These are phyloP conservation scores for Azemiops feae DNA, from an alignment of 2,113 vertebrate genomes.

Conservation along the genomic window DNA sequence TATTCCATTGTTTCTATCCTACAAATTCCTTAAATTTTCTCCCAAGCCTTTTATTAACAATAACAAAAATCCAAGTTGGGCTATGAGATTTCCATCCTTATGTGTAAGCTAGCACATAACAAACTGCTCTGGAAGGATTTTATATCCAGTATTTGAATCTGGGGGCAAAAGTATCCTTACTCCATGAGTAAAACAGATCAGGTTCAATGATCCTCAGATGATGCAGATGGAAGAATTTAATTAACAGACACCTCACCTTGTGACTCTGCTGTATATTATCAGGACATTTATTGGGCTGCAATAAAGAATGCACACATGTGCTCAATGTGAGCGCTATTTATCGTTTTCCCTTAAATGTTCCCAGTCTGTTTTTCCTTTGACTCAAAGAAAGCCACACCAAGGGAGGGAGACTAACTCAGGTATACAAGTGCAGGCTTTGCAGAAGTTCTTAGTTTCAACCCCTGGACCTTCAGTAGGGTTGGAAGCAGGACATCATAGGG, in stretches of 20 bases:
- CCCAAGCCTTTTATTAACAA: neutral
- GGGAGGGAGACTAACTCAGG: neutral
- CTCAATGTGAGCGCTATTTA: conserved; percentile 1
- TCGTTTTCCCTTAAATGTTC: neutral
- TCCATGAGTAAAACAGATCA: neutral
- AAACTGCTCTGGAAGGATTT: neutral
- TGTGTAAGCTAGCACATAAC: neutral
- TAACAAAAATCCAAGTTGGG: neutral
- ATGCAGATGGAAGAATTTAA: conserved; percentile 19
- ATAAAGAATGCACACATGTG: conserved; percentile 1
- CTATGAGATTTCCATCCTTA: neutral
- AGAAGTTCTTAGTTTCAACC: neutral
- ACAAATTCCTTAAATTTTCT: neutral
- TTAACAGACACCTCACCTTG: conserved; percentile 20
- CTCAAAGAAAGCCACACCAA: neutral
- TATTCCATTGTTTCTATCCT: neutral
- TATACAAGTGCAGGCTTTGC: neutral
- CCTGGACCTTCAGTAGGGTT: neutral
- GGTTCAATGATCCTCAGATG: conserved; percentile 8
- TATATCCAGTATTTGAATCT: neutral
- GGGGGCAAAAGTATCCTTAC: neutral
- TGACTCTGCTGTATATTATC: conserved; percentile 15
- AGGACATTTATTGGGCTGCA: conserved; percentile 24
- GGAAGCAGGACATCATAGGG: too few relatives aligned
- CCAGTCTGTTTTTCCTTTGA: neutral